Evolutionary conservation across 2,888 invertebrate genomes (phyloP).

Genomic region (Synergus umbraculus): DNA sequence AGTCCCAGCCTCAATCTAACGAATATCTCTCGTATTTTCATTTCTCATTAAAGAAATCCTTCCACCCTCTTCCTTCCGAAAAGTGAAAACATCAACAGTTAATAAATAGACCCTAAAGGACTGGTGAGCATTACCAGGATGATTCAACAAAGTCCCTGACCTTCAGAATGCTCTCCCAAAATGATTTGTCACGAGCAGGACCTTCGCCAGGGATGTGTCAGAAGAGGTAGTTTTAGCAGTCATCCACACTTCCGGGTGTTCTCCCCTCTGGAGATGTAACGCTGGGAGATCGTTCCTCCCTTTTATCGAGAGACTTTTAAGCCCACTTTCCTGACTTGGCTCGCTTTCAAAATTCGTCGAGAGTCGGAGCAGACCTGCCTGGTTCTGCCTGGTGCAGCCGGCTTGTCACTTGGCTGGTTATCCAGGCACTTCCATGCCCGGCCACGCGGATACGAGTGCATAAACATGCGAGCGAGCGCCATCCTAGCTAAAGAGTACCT

Average conservation of each 20-base stretch:
- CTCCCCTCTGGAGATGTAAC: conserved; percentile 54
- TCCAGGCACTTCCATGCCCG: conserved; percentile 76
- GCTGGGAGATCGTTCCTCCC: conserved; percentile 58
- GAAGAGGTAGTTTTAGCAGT: conserved; percentile 41
- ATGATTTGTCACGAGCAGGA: neutral
- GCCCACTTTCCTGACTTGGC: conserved; percentile 76
- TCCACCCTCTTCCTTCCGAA: no score
- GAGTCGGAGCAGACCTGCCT: conserved; percentile 61
- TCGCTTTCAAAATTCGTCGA: conserved; percentile 75
- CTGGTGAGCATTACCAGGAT: neutral
- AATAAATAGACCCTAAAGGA: neutral
- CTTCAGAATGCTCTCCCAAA: neutral
- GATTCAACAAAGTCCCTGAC: neutral
- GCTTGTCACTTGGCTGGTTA: conserved; percentile 78
- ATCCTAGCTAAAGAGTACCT: conserved; percentile 75
- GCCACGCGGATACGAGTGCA: conserved; percentile 77
- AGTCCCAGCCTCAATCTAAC: no score
- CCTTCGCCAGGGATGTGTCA: neutral
- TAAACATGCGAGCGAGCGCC: conserved; percentile 76
- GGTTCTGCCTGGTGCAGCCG: conserved; percentile 60
- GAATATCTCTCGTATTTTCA: no score
- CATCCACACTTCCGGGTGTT: conserved; percentile 52
- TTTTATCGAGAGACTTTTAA: conserved; percentile 77
- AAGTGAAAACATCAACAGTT: no score
- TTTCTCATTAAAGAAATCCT: no score